These are phyloP conservation scores for Cephalopachus bancanus DNA, from an alignment of 2,797 vertebrate species.

Conservation along the genomic window DNA sequence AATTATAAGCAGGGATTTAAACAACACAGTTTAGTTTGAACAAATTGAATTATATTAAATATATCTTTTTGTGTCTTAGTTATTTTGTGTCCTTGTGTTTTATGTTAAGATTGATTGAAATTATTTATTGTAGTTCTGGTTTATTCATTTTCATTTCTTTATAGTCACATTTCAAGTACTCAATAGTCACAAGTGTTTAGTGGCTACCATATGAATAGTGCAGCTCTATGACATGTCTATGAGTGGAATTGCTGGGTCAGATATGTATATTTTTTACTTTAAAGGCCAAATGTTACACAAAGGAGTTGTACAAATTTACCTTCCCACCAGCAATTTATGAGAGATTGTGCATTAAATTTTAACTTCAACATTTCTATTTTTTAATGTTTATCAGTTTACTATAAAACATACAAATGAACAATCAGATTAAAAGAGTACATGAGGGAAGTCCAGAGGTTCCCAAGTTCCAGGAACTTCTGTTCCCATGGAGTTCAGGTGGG, in stretches of 20 bases:
- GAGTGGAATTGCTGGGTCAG: background rate
- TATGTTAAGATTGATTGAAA: background rate
- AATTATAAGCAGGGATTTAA: background rate
- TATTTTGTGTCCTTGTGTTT: background rate
- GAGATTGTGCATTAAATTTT: background rate
- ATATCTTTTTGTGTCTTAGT: background rate
- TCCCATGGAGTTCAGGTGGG: background rate
- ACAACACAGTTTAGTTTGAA: conserved; percentile 1
- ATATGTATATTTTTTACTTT: background rate
- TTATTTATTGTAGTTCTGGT: background rate
- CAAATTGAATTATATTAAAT: background rate
- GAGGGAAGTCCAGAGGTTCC: background rate
- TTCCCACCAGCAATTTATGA: background rate
- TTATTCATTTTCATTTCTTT: background rate
- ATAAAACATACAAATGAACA: background rate
- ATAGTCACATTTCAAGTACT: background rate
- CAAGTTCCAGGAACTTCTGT: background rate
- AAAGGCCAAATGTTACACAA: background rate
- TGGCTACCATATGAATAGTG: background rate
- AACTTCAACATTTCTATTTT: background rate
- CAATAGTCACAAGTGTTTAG: background rate
- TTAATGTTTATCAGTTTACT: background rate
- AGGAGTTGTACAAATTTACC: background rate
- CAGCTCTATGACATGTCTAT: background rate
- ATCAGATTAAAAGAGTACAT: background rate